Evolutionary conservation across 2,888 invertebrate species (phyloP).

Genomic region (Troilus luridus): DNA sequence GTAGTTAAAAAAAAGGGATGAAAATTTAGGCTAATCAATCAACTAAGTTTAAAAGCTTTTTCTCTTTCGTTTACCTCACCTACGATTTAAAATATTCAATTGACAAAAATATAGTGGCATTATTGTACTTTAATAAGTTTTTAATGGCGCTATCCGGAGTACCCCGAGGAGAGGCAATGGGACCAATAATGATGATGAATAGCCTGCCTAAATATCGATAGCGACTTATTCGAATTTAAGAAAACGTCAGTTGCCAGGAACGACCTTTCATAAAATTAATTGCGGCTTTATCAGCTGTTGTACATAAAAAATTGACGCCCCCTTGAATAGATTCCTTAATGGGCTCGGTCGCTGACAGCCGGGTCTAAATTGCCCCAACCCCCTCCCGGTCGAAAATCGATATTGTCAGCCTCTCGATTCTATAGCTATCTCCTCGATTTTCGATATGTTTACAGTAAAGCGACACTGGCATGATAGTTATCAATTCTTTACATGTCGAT

Average conservation of each 20-base stretch:
- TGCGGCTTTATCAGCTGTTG: constrained; percentile 35
- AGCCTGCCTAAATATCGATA: constrained; percentile 12
- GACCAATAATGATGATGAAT: not conserved
- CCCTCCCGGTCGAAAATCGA: not conserved
- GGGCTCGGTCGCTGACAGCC: constrained; percentile 22
- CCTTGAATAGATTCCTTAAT: constrained; percentile 34
- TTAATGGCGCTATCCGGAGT: not conserved
- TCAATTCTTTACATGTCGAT: not conserved
- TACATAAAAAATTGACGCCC: constrained; percentile 37
- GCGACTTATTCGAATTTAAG: constrained; percentile 16
- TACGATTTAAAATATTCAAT: too few species aligned
- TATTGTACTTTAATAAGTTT: not conserved
- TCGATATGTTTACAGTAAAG: not conserved
- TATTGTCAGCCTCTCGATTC: not conserved
- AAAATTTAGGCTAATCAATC: too few species aligned
- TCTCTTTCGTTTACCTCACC: too few species aligned
- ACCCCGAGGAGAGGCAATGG: not conserved
- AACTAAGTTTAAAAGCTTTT: too few species aligned
- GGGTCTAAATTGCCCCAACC: not conserved
- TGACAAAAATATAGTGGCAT: not conserved
- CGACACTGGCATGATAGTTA: not conserved
- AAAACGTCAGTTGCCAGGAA: constrained; percentile 22
- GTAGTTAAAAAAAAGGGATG: too few species aligned
- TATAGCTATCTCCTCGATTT: not conserved
- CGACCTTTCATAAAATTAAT: constrained; percentile 40